phyloP scores from a whole-genome alignment of 2,888 invertebrate species.

The Temnothorax unifasciatus region DNA sequence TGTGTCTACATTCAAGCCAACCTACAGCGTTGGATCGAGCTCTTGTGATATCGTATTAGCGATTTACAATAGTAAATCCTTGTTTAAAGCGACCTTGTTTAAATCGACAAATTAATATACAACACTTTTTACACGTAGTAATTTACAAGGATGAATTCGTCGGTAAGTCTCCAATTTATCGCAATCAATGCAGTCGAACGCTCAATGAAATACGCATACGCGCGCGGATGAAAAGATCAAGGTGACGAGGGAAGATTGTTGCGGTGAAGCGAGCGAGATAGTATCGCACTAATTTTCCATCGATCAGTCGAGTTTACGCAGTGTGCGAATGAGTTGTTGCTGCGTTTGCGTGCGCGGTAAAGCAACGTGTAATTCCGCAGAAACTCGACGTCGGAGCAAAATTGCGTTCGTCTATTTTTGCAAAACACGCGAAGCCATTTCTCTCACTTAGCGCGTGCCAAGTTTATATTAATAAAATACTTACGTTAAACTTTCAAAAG shows the following conservation, averaged over 20 bases:
- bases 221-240: constrained; percentile 27
- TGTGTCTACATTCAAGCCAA: constrained; percentile 78
- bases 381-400: neutral
- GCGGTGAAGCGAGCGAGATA: neutral
- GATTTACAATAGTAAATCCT: neutral
- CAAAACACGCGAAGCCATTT: neutral
- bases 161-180: constrained; percentile 7
- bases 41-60: neutral
- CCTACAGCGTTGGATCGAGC: constrained; percentile 80
- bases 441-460: neutral
- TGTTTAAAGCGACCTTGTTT: neutral
- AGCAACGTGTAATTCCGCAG: neutral
- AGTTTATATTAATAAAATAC: constrained; percentile 26
- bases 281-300: constrained; percentile 24
- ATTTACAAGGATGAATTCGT: neutral
- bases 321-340: constrained; percentile 20
- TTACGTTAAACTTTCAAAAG: constrained; percentile 6
- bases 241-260: constrained; percentile 12
- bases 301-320: constrained; percentile 50
- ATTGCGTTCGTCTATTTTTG: neutral
- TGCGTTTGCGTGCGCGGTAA: neutral
- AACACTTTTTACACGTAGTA: neutral
- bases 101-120: neutral
- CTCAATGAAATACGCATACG: neutral
- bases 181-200: neutral